Evolutionary conservation across 2,797 vertebrate species (phyloP), one percentile per base, ranked within the genome.

Genomic region (Tapirus indicus): DNA sequence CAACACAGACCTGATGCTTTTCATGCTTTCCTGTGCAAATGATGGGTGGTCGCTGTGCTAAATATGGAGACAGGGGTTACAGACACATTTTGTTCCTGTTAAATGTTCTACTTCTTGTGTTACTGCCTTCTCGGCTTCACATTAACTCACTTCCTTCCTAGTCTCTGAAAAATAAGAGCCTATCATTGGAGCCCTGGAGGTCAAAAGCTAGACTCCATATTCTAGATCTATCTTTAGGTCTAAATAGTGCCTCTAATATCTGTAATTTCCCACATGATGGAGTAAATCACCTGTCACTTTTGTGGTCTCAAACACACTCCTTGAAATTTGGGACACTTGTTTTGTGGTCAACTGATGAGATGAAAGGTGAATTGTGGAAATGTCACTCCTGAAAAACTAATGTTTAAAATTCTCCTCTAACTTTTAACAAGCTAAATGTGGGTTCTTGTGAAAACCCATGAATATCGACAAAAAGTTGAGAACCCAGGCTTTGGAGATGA

Each of bases 1-100:
- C 96, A 72, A 82, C 56, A 86, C 1, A 95, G 96, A 95, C 49
- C 71, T 91, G 52, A 56, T 88, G 62, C 58, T 94, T 98, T 95
- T 94, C 80, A 47, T 78, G 91, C 66, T 74, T 94, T 32, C 74
- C 96, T 56, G 69, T 41, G 47, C 41, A 62, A 90, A 38, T 84
- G 92, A 96, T 78, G 84, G 96, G 52, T 85, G 21, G 7, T 60
- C 82, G 80, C 96, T 86, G 85, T 41, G 94, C 95, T 98, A 97
- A 98, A 97, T 54, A 72, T 66, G 78, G 98, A 98, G 75, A 82
- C 84, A 95, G 49, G 58, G 44, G 44, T 14, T 97, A 94, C 12
- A 94, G 94, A 88, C 97, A 97, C 78, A 79, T 77, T 78, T 54
- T 95, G 84, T 52, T 86, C 92, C 21, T 27, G 84, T 64, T 75